Evolutionary conservation across 2,113 vertebrate species (phyloP).

Genomic region (Hirundichthys speculiger): DNA sequence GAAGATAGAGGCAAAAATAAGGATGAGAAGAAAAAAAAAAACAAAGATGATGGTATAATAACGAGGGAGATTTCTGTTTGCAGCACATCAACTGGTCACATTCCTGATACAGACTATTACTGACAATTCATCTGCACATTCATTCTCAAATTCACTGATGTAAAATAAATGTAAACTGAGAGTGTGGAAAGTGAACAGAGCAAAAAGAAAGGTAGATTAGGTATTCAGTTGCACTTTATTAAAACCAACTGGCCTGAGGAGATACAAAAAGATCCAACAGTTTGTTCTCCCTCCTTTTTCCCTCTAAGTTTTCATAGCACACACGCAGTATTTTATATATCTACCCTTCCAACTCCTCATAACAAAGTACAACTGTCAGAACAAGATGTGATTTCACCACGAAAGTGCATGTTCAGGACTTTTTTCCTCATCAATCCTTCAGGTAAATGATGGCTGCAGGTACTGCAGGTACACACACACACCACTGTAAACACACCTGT

Average conservation of each 20-base stretch:
- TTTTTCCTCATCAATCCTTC: constrained; percentile 20
- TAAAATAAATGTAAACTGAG: constrained; percentile 47
- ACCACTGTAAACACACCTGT: constrained; percentile 5
- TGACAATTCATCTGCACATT: constrained; percentile 31
- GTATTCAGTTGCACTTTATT: constrained; percentile 61
- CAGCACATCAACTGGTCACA: constrained; percentile 30
- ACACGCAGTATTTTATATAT: constrained; percentile 27
- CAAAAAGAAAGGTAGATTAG: constrained; percentile 44
- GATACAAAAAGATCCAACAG: constrained; percentile 53
- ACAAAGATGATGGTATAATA: not conserved
- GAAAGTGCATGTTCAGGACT: constrained; percentile 26
- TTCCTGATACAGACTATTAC: constrained; percentile 50
- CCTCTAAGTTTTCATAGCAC: not conserved
- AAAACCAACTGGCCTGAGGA: constrained; percentile 66
- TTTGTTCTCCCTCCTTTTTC: constrained; percentile 27
- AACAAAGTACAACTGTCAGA: constrained; percentile 7
- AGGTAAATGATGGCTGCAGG: constrained; percentile 28
- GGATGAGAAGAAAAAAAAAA: constrained; percentile 6
- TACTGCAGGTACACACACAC: not conserved
- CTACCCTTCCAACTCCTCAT: constrained; percentile 32
- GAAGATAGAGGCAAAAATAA: constrained; percentile 13
- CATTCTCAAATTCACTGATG: constrained; percentile 32
- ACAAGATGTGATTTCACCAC: too few relatives aligned
- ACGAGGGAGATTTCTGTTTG: constrained; percentile 34
- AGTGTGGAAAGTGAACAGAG: constrained; percentile 30